Percentiles rank a stretch among this genome's conserved stretches.
phyloP scores from a whole-genome alignment of 2,888 invertebrate genomes.

The Drosophila mettleri region DNA sequence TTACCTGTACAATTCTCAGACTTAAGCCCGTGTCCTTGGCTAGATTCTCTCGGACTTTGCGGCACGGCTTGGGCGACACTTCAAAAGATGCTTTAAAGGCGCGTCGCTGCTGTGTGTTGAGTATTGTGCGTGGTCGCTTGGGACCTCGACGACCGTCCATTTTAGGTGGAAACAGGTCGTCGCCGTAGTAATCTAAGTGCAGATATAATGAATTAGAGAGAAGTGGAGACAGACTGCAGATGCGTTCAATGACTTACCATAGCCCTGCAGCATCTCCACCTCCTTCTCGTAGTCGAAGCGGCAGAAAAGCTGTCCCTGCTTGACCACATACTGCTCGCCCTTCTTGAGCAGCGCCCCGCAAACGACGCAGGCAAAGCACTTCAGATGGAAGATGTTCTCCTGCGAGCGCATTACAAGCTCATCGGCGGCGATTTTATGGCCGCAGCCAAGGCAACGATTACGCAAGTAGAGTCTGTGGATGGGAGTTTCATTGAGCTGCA shows the following conservation, averaged over 20 bases:
- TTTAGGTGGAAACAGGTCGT: constrained; percentile 87
- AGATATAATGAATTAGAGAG: background rate
- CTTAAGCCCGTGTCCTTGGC: constrained; percentile 94
- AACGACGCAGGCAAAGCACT: constrained; percentile 92
- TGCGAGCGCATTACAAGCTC: constrained; percentile 92
- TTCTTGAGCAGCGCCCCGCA: constrained; percentile 91
- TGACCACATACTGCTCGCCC: constrained; percentile 93
- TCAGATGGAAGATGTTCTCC: constrained; percentile 91
- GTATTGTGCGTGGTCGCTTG: constrained; percentile 92
- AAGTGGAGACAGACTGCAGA: fast-evolving
- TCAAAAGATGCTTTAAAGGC: constrained; percentile 95
- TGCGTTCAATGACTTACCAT: constrained; percentile 76
- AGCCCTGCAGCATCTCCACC: constrained; percentile 89
- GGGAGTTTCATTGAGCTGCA: constrained; percentile 4
- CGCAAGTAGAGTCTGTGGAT: constrained; percentile 88
- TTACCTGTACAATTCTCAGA: constrained; percentile 93
- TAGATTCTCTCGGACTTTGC: constrained; percentile 92
- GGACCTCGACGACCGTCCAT: constrained; percentile 90
- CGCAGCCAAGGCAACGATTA: constrained; percentile 90
- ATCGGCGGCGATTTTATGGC: constrained; percentile 89
- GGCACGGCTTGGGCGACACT: constrained; percentile 92
- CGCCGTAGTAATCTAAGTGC: constrained; percentile 86
- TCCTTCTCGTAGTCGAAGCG: constrained; percentile 92
- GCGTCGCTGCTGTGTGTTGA: constrained; percentile 92
- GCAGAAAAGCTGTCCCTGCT: constrained; percentile 91